These are phyloP conservation scores for Bimastos eiseni DNA, from an alignment of 2,888 invertebrate species.

Conservation along the genomic window DNA sequence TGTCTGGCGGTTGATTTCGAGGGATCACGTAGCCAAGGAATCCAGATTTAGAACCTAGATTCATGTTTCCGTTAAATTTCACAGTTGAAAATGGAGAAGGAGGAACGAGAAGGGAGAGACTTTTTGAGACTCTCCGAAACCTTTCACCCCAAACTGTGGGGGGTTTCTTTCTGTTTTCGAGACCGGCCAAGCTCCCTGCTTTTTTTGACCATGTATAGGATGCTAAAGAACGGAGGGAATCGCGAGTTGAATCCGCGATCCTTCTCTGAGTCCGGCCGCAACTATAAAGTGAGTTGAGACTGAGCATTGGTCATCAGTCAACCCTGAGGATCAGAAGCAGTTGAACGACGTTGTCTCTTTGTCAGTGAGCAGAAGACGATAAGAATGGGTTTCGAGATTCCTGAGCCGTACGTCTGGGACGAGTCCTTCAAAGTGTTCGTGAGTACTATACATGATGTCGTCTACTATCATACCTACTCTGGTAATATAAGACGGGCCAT, in stretches of 20 bases:
- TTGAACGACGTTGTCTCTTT: neutral
- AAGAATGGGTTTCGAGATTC: conserved; percentile 30
- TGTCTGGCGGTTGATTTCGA: neutral
- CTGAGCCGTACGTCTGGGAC: conserved; percentile 34
- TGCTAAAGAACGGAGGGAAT: neutral
- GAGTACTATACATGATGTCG: neutral
- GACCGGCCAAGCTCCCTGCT: neutral
- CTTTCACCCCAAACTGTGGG: neutral
- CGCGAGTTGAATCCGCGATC: neutral
- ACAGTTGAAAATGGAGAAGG: neutral
- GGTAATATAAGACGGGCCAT: neutral
- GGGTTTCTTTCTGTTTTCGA: neutral
- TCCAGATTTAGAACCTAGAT: neutral
- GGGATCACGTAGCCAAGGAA: neutral
- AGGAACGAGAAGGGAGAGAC: neutral
- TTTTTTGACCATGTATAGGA: neutral
- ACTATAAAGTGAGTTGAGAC: neutral
- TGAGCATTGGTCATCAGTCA: neutral
- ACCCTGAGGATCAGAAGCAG: neutral
- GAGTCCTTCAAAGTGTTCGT: conserved; percentile 36
- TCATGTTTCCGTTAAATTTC: neutral
- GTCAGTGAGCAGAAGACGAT: conserved; percentile 15
- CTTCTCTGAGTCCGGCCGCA: neutral
- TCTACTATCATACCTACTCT: neutral
- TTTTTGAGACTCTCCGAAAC: neutral